Evolutionary conservation across 2,888 invertebrate genomes (phyloP).

Genomic region (Megastigmus dorsalis): DNA sequence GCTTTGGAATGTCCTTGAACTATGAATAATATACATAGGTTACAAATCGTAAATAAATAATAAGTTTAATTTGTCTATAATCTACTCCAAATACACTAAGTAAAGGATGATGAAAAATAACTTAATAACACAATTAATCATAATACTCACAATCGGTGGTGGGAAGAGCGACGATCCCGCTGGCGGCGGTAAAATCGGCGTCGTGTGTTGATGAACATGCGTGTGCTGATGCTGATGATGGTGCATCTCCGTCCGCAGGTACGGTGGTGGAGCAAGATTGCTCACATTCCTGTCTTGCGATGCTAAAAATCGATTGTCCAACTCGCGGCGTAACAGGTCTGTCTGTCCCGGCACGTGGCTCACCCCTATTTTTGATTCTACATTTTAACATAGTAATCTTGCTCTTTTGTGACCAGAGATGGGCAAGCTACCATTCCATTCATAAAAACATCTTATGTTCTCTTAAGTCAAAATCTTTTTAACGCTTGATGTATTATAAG

Average conservation of each 20-base stretch:
- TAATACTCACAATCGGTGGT: conserved; percentile 80
- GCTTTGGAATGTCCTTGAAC: conserved; percentile 92
- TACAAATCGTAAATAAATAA: background rate
- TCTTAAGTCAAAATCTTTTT: too few species aligned
- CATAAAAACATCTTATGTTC: background rate
- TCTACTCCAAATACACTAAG: too few species aligned
- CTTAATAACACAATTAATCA: background rate
- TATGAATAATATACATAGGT: too few species aligned
- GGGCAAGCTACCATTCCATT: background rate
- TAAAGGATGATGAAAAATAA: background rate
- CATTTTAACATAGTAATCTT: conserved; percentile 49
- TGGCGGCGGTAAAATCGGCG: conserved; percentile 80
- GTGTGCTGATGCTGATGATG: conserved; percentile 96
- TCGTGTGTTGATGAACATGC: conserved; percentile 91
- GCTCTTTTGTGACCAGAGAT: background rate
- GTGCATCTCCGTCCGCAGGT: conserved; percentile 89
- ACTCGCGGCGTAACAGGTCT: conserved; percentile 90
- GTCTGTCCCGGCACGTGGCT: conserved; percentile 76
- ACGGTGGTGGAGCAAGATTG: conserved; percentile 77
- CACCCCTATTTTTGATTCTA: conserved; percentile 67
- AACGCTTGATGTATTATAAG: too few species aligned
- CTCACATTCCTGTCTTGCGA: conserved; percentile 83
- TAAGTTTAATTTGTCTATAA: background rate
- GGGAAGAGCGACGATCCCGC: conserved; percentile 77
- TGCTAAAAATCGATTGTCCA: conserved; percentile 93